phyloP scores from a whole-genome alignment of 2,113 vertebrate genomes.

The Loxodonta africana region DNA sequence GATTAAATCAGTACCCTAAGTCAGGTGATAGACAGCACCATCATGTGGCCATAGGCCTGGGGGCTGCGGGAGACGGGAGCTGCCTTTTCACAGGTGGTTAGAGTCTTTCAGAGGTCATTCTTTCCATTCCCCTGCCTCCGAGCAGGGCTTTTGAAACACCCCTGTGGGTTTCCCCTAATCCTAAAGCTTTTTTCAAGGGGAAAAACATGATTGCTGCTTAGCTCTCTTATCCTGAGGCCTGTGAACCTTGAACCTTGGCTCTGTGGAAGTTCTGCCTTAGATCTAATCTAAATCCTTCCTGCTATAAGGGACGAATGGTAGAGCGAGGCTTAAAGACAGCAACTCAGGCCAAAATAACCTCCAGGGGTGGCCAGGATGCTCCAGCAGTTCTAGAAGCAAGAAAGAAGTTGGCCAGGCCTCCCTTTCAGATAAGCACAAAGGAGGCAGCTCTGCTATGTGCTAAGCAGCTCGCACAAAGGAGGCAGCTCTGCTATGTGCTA shows the following conservation, averaged over 20 bases:
- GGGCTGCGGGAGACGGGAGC: neutral
- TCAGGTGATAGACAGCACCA: neutral
- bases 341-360: neutral
- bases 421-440: conserved; percentile 42
- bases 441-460: conserved; percentile 37
- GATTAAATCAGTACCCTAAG: neutral
- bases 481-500: neutral
- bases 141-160: neutral
- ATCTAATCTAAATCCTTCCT: neutral
- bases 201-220: neutral
- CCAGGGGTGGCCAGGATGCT: neutral
- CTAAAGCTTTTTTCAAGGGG: neutral
- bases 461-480: neutral
- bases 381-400: conserved; percentile 32
- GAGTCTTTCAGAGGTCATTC: neutral
- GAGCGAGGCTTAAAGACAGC: neutral
- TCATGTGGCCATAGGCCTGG: neutral
- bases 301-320: neutral
- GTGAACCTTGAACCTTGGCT: neutral
- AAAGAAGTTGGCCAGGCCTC: conserved; percentile 19
- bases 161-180: neutral
- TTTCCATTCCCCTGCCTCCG: neutral
- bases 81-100: neutral
- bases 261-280: neutral
- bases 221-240: neutral